These are phyloP conservation scores for Halyomorpha halys DNA, from an alignment of 1,140 invertebrate genomes.

Conservation along the genomic window DNA sequence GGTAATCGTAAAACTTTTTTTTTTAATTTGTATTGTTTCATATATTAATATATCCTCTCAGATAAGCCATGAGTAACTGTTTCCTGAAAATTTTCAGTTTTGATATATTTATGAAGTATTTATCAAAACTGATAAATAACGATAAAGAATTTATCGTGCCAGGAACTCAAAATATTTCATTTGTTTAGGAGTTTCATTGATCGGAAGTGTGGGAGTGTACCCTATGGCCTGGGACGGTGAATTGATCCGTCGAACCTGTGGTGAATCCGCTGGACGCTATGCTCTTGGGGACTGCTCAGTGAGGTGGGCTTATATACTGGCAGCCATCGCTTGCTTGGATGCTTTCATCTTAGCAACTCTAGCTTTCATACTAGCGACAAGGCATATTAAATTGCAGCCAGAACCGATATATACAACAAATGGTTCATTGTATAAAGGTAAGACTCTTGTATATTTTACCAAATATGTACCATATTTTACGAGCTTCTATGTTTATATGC, in stretches of 20 bases:
- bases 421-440: slow-evolving; percentile 47
- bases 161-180: neutral
- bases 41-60: too few species aligned
- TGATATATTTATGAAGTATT: too few species aligned
- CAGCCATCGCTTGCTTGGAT: slow-evolving; percentile 84
- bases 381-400: slow-evolving; percentile 72
- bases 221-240: slow-evolving; percentile 85
- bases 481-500: too few species aligned
- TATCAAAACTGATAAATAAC: too few species aligned
- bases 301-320: slow-evolving; percentile 90
- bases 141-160: too few species aligned
- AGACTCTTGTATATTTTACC: neutral
- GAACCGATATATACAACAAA: slow-evolving; percentile 57
- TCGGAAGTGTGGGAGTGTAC: slow-evolving; percentile 76
- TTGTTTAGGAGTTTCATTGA: slow-evolving; percentile 65
- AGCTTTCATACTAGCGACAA: slow-evolving; percentile 85
- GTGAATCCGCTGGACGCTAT: slow-evolving; percentile 63
- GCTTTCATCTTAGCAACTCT: slow-evolving; percentile 77
- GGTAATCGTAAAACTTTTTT: too few species aligned
- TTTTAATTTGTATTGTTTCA: too few species aligned
- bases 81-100: too few species aligned
- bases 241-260: slow-evolving; percentile 75
- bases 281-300: slow-evolving; percentile 71
- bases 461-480: too few species aligned
- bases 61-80: too few species aligned